Evolutionary conservation across 2,888 invertebrate species (phyloP).

Genomic region (Macrosoma leucophasiata): DNA sequence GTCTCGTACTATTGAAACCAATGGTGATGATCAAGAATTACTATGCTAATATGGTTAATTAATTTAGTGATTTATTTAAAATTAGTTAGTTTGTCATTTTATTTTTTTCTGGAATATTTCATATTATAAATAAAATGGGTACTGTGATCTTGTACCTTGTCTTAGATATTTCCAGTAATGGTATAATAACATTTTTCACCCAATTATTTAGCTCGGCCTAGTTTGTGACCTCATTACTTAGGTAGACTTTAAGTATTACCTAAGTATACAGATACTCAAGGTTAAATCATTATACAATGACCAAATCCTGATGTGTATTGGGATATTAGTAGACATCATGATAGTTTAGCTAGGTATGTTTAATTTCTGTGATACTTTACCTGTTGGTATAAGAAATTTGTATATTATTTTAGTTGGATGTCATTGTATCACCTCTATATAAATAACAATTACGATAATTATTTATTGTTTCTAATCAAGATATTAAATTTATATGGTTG

Average conservation of each 20-base stretch:
- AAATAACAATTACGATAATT: constrained; percentile 22
- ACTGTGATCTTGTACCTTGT: constrained; percentile 18
- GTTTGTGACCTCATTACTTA: constrained; percentile 28
- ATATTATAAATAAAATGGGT: constrained; percentile 17
- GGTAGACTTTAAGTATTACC: constrained; percentile 43
- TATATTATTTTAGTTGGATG: constrained; percentile 43
- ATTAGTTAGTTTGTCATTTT: constrained; percentile 13
- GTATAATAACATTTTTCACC: too few species aligned
- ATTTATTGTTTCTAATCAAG: constrained; percentile 19
- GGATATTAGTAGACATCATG: constrained; percentile 48
- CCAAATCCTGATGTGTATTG: constrained; percentile 54
- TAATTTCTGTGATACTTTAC: constrained; percentile 76
- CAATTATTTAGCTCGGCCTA: constrained; percentile 37
- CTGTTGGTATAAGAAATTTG: constrained; percentile 69
- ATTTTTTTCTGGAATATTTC: constrained; percentile 18
- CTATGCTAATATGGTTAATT: constrained; percentile 27
- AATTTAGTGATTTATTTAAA: constrained; percentile 14
- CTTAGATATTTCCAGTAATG: constrained; percentile 21
- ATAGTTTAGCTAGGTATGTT: constrained; percentile 71
- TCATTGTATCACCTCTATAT: constrained; percentile 22
- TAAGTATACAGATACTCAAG: constrained; percentile 25
- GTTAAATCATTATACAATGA: constrained; percentile 35
- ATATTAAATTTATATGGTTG: constrained; percentile 61
- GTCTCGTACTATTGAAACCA: constrained; percentile 50
- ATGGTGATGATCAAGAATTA: constrained; percentile 48